phyloP scores from a whole-genome alignment of 2,113 vertebrate species.

The Panthera tigris region DNA sequence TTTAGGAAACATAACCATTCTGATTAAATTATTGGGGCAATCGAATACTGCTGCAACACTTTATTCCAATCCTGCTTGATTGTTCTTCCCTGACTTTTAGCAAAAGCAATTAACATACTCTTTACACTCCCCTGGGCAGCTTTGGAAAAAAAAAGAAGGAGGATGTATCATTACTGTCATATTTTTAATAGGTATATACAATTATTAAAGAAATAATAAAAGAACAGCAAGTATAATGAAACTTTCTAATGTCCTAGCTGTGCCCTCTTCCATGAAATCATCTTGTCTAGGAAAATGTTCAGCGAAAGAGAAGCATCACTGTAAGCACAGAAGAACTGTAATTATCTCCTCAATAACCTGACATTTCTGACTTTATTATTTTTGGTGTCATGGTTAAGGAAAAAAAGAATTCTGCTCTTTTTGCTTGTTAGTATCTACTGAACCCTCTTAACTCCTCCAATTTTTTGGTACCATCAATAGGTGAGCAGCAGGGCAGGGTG shows the following conservation, averaged over 20 bases:
- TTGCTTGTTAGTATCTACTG: neutral
- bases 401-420: neutral
- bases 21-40: conserved; percentile 61
- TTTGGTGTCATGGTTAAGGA: conserved; percentile 18
- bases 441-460: neutral
- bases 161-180: neutral
- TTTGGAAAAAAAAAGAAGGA: neutral
- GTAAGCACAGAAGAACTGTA: conserved; percentile 48
- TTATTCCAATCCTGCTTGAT: conserved; percentile 17
- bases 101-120: conserved; percentile 55
- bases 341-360: conserved; percentile 67
- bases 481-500: neutral
- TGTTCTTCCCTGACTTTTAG: conserved; percentile 65
- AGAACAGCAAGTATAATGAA: conserved; percentile 48
- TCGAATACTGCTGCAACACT: conserved; percentile 23
- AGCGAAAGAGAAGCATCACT: conserved; percentile 17
- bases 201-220: conserved; percentile 58
- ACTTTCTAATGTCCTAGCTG: conserved; percentile 50
- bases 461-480: neutral
- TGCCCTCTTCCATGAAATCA: conserved; percentile 65
- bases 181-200: conserved; percentile 54
- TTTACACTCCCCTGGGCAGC: conserved; percentile 59
- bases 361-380: conserved; percentile 63
- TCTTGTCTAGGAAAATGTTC: conserved; percentile 59
- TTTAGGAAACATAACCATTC: conserved; percentile 66